Evolutionary conservation across 1,140 invertebrate genomes (phyloP).

Genomic region (Mya arenaria): DNA sequence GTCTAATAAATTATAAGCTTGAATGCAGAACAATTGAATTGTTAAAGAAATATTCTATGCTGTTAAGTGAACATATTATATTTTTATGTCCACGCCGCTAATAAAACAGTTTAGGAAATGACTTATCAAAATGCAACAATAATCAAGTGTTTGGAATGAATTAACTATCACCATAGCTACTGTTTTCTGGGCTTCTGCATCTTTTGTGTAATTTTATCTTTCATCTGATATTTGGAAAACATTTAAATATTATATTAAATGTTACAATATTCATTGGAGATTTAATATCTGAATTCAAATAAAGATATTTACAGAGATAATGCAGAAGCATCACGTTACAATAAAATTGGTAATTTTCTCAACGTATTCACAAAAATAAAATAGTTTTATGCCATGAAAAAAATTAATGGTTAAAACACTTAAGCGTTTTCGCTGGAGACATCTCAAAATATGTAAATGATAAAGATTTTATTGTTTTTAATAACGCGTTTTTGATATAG

Average conservation of each 20-base stretch:
- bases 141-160: too few relatives aligned
- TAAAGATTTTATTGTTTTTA: neutral
- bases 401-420: neutral
- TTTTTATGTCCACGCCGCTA: too few relatives aligned
- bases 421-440: neutral
- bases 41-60: too few relatives aligned
- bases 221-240: neutral
- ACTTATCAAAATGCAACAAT: too few relatives aligned
- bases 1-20: too few relatives aligned
- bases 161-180: neutral
- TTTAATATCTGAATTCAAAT: neutral
- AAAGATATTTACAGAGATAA: neutral
- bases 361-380: neutral
- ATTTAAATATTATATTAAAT: slow-evolving; percentile 3
- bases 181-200: neutral
- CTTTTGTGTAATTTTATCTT: neutral
- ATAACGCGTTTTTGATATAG: too few relatives aligned
- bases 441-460: neutral
- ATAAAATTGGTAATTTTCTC: slow-evolving; percentile 2
- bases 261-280: neutral
- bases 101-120: too few relatives aligned
- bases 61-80: too few relatives aligned
- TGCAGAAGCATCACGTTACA: neutral
- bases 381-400: neutral
- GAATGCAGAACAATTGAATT: too few relatives aligned